Conservation (phyloP, 2,797 vertebrate species). For the Enteromius fasciolatus region DNA sequence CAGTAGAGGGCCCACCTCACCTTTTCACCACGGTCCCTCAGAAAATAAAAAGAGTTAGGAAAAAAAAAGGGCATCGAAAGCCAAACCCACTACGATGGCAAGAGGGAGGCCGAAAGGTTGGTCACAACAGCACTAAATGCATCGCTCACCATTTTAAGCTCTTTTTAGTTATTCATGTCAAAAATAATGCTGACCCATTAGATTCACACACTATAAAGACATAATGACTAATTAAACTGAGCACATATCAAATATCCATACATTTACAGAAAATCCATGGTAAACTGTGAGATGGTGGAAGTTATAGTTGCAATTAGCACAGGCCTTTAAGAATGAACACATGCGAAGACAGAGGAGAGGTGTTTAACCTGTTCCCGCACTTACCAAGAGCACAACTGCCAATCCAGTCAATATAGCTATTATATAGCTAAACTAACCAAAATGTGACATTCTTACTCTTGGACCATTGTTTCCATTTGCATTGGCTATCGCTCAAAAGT, state of each 20-base stretch:
- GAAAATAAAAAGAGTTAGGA: background rate
- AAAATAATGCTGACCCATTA: conserved; percentile 71
- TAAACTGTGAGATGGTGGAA: background rate
- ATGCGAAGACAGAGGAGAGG: background rate
- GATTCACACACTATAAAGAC: conserved; percentile 46
- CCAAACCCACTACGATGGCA: background rate
- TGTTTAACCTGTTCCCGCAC: background rate
- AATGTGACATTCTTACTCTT: background rate
- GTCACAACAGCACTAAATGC: conserved; percentile 21
- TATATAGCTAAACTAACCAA: background rate
- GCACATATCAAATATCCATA: conserved; percentile 72
- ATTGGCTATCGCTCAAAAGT: background rate
- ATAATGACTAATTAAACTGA: conserved; percentile 64
- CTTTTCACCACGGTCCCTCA: background rate
- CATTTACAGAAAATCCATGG: conserved; percentile 38
- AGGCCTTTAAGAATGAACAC: conserved; percentile 2
- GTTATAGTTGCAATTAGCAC: background rate
- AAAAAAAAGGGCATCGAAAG: background rate
- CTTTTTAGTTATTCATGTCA: background rate
- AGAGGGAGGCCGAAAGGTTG: background rate
- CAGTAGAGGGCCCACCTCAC: conserved; percentile 39
- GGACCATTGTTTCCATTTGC: background rate
- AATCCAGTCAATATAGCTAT: background rate
- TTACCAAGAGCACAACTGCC: background rate
- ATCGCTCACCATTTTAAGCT: background rate